Conservation (phyloP, 2,113 vertebrate species). For the Serilophus lunatus region DNA sequence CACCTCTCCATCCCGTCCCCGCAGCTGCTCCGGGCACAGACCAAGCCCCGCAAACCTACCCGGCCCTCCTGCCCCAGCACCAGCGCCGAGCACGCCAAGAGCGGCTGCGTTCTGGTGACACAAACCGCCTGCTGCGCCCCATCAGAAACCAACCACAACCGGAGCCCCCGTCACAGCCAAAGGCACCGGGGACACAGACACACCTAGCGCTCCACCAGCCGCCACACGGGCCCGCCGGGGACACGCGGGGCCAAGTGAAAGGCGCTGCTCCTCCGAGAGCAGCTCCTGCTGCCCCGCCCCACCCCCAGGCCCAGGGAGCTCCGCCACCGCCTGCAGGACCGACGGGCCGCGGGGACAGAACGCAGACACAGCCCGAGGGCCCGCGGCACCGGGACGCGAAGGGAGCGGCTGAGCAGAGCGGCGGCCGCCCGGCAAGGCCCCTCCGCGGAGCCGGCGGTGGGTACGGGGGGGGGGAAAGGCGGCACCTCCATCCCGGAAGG, state of each 20-base stretch:
- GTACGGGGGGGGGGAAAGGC: rapidly evolving
- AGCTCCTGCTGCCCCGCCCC: too few species aligned
- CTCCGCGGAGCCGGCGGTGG: rapidly evolving
- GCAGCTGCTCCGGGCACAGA: too few species aligned
- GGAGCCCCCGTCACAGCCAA: rapidly evolving
- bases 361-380: too few species aligned
- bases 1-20: not conserved
- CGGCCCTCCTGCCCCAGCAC: not conserved
- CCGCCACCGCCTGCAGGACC: rapidly evolving
- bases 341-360: rapidly evolving
- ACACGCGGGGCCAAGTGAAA: rapidly evolving
- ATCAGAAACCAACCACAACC: not conserved
- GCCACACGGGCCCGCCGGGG: rapidly evolving
- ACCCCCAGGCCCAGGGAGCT: not conserved
- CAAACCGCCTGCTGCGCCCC: rapidly evolving
- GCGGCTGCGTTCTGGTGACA: rapidly evolving
- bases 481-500: not conserved
- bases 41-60: not conserved
- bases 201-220: rapidly evolving
- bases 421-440: rapidly evolving
- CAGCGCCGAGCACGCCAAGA: not conserved
- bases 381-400: not conserved
- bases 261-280: rapidly evolving
- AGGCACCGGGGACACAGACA: too few species aligned
- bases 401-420: not conserved